Evolutionary conservation across 1,140 invertebrate species (phyloP).

Genomic region (Pseudomyrmex sp.): DNA sequence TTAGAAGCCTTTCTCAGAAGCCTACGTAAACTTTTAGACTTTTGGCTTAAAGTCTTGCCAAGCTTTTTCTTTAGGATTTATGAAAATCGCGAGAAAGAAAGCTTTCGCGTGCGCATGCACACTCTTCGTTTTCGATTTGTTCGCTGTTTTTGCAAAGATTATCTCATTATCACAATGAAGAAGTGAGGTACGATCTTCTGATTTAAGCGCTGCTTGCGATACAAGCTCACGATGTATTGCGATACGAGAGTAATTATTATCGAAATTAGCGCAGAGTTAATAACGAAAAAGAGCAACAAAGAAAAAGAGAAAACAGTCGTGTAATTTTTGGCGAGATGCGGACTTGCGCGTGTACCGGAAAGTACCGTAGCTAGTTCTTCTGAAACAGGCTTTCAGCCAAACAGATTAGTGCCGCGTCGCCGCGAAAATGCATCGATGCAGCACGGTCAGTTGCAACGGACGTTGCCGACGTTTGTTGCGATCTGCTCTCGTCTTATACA

Average conservation of each 20-base stretch:
- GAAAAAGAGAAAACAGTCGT: background rate
- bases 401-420: slow-evolving; percentile 74
- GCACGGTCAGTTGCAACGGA: slow-evolving; percentile 10
- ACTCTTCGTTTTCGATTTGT: background rate
- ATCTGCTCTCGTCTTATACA: slow-evolving; percentile 17
- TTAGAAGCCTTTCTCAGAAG: slow-evolving; percentile 15
- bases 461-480: background rate
- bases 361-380: slow-evolving; percentile 9
- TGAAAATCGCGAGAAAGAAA: slow-evolving; percentile 33
- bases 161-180: slow-evolving; percentile 27
- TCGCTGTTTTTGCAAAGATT: slow-evolving; percentile 8
- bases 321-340: slow-evolving; percentile 54
- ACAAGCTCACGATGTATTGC: background rate
- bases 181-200: slow-evolving; percentile 1
- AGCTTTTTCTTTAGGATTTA: slow-evolving; percentile 21
- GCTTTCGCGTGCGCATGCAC: background rate
- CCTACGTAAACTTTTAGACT: slow-evolving; percentile 51
- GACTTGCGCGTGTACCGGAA: slow-evolving; percentile 12
- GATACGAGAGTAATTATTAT: slow-evolving; percentile 50
- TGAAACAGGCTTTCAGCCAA: slow-evolving; percentile 74
- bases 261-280: slow-evolving; percentile 44
- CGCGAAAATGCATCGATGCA: slow-evolving; percentile 54
- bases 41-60: slow-evolving; percentile 41
- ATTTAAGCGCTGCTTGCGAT: background rate
- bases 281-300: background rate